These are phyloP conservation scores for Tadarida brasiliensis DNA, from an alignment of 2,797 vertebrate species.

Conservation along the genomic window DNA sequence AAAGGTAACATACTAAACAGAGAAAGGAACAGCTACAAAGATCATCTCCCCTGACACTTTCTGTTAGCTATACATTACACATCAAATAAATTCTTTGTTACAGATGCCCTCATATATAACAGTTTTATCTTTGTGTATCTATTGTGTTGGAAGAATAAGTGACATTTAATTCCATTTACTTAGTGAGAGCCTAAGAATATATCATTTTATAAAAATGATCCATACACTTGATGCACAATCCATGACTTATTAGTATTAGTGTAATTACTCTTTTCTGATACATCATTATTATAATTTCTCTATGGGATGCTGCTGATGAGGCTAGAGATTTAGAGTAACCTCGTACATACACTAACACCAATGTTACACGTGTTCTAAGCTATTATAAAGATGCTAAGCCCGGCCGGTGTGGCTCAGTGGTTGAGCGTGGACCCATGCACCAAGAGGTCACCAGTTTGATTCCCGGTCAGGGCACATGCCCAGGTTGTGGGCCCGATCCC, in stretches of 20 bases:
- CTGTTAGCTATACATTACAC: not conserved
- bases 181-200: slow-evolving; percentile 22
- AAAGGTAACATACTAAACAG: not conserved
- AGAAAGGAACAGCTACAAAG: not conserved
- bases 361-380: not conserved
- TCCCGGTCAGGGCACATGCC: no score
- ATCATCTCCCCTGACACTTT: not conserved
- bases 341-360: not conserved
- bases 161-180: slow-evolving; percentile 31
- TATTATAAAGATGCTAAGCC: slow-evolving; percentile 29
- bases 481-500: no score
- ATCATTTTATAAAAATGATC: slow-evolving; percentile 37
- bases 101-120: not conserved
- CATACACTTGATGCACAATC: not conserved
- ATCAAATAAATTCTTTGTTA: not conserved
- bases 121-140: slow-evolving; percentile 9
- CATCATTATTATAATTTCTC: not conserved
- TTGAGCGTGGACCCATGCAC: no score
- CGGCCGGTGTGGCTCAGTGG: no score
- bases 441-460: no score
- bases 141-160: slow-evolving; percentile 34
- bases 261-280: slow-evolving; percentile 31
- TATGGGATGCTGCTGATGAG: not conserved
- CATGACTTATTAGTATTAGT: slow-evolving; percentile 1
- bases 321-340: not conserved